These are phyloP conservation scores for Archilochus colubris DNA, from an alignment of 2,113 vertebrate genomes.

Conservation along the genomic window DNA sequence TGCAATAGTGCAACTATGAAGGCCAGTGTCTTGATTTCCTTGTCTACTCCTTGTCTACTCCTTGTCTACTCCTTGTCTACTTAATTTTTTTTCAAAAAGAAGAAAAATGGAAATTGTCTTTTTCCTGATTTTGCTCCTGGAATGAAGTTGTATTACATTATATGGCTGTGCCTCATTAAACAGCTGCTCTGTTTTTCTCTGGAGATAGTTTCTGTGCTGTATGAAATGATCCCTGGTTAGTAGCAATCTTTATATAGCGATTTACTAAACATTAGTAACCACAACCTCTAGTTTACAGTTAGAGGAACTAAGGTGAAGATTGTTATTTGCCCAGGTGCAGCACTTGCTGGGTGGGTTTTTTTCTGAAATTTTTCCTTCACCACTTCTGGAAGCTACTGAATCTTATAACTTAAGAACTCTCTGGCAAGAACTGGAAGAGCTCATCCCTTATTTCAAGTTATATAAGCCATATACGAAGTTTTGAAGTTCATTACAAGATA, in stretches of 20 bases:
- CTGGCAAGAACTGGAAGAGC: background rate
- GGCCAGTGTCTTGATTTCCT: background rate
- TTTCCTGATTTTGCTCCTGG: background rate
- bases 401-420: background rate
- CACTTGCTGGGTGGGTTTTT: background rate
- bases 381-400: background rate
- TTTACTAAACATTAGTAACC: slow-evolving; percentile 7
- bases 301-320: background rate
- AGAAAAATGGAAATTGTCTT: background rate
- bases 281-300: background rate
- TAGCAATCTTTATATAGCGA: background rate
- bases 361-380: background rate
- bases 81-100: background rate
- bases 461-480: background rate
- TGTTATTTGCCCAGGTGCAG: background rate
- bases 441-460: background rate
- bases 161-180: background rate
- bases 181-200: background rate
- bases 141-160: background rate
- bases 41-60: too few relatives aligned
- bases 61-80: background rate
- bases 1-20: background rate
- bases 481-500: background rate
- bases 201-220: background rate
- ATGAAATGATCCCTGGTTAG: background rate